A percentile compares a stretch with the other conserved stretches of the same genome.
Evolutionary conservation across 2,888 invertebrate species (phyloP).

Genomic region (Alcis repandata): DNA sequence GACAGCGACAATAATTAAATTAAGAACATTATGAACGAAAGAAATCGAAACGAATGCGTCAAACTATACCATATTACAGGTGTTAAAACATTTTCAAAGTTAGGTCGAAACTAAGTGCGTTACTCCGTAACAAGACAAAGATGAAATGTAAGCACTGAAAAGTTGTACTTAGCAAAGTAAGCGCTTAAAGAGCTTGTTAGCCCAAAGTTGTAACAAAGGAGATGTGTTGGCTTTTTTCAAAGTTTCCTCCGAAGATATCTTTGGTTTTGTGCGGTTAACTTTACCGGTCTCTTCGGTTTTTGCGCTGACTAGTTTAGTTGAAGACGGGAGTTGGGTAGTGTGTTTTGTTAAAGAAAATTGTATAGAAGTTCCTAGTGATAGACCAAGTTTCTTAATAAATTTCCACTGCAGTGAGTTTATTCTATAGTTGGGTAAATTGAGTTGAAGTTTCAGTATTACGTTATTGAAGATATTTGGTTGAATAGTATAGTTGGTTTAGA

Average conservation of each 20-base stretch:
- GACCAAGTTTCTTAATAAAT: slow-evolving; percentile 23
- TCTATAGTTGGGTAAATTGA: slow-evolving; percentile 6
- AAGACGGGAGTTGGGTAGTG: slow-evolving; percentile 24
- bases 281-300: slow-evolving; percentile 15
- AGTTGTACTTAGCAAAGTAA: not conserved
- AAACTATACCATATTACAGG: too few species aligned
- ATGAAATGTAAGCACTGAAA: not conserved
- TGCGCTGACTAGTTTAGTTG: slow-evolving; percentile 30
- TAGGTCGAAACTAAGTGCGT: not conserved
- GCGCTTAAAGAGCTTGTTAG: slow-evolving; percentile 13
- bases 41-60: too few species aligned
- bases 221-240: slow-evolving; percentile 17
- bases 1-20: too few species aligned
- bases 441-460: not conserved
- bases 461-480: not conserved
- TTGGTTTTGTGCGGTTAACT: slow-evolving; percentile 24
- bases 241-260: slow-evolving; percentile 11
- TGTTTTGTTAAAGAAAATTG: slow-evolving; percentile 28
- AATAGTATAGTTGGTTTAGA: not conserved
- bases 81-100: not conserved
- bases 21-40: too few species aligned
- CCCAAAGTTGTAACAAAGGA: slow-evolving; percentile 15
- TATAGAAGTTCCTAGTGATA: slow-evolving; percentile 22
- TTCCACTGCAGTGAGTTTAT: slow-evolving; percentile 6
- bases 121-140: not conserved